Conservation (phyloP, 92 coral and sea anemone genomes). For the Phenganax stokvisi region DNA sequence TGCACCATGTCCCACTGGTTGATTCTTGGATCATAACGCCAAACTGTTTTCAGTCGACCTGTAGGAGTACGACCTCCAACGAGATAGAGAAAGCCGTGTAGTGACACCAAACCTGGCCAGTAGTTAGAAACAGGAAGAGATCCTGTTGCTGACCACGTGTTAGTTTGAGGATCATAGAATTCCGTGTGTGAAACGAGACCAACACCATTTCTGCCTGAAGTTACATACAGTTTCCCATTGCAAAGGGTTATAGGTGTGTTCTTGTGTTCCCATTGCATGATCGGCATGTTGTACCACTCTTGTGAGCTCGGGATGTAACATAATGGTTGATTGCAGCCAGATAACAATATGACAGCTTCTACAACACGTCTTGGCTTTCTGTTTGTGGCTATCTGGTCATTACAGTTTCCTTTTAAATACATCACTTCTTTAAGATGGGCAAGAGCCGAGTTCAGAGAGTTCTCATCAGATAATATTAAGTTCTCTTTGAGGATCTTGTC, state of each 20-base stretch:
- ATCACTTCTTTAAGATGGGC: conserved; percentile 32
- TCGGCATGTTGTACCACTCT: conserved; percentile 30
- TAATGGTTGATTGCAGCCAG: conserved; percentile 32
- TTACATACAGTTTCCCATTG: conserved; percentile 25
- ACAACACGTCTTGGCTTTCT: conserved; percentile 28
- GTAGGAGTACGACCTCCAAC: conserved; percentile 41
- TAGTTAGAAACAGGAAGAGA: conserved; percentile 27
- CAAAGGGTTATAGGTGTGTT: conserved; percentile 32
- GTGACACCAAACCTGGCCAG: conserved; percentile 35
- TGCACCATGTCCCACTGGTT: conserved; percentile 37
- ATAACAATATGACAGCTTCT: conserved; percentile 28
- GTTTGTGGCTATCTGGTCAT: conserved; percentile 15
- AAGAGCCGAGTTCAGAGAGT: conserved; percentile 1
- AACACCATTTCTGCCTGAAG: conserved; percentile 28
- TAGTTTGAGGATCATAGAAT: conserved; percentile 23
- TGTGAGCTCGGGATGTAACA: conserved; percentile 19
- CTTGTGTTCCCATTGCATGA: conserved; percentile 37
- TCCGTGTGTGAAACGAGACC: conserved; percentile 30
- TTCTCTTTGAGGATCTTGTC: conserved; percentile 27
- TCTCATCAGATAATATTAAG: conserved; percentile 21
- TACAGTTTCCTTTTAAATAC: conserved; percentile 2
- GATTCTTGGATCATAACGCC: conserved; percentile 35
- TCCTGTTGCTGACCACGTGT: conserved; percentile 16
- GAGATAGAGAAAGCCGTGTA: conserved; percentile 35
- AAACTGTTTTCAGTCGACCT: conserved; percentile 29